These are phyloP conservation scores for Drosophila nr. fundita DNA, from an alignment of 2,888 invertebrate species.

Conservation along the genomic window DNA sequence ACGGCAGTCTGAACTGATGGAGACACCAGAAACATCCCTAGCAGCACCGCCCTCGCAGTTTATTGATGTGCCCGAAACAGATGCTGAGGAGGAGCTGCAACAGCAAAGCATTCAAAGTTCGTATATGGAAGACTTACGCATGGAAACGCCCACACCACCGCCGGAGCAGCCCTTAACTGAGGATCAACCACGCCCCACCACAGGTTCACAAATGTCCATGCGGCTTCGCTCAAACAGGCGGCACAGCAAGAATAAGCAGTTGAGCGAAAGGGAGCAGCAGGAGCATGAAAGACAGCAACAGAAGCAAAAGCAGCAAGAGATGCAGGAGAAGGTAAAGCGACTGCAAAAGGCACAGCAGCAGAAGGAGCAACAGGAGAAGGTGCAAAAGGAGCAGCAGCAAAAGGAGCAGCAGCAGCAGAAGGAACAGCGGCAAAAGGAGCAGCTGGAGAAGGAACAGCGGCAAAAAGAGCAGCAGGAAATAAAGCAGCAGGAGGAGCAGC, in stretches of 20 bases:
- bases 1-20: not conserved
- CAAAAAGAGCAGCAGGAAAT: not conserved
- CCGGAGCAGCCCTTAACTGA: not conserved
- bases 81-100: constrained; percentile 6
- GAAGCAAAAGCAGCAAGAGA: not conserved
- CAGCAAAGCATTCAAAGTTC: not conserved
- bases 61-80: constrained; percentile 9
- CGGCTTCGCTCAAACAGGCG: not conserved
- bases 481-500: not conserved
- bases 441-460: not conserved
- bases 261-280: not conserved
- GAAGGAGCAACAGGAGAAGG: not conserved
- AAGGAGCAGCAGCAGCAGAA: not conserved
- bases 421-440: not conserved
- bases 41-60: constrained; percentile 17
- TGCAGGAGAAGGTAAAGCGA: not conserved
- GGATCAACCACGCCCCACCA: constrained; percentile 25
- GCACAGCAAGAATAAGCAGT: not conserved
- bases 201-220: not conserved
- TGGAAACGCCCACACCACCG: not conserved
- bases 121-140: not conserved
- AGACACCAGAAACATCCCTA: not conserved
- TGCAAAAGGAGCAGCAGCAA: not conserved
- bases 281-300: not conserved
- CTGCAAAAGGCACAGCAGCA: not conserved